Evolutionary conservation across 2,797 vertebrate genomes (phyloP), one percentile per base, ranked within the genome.

Genomic region (Anabas testudineus): DNA sequence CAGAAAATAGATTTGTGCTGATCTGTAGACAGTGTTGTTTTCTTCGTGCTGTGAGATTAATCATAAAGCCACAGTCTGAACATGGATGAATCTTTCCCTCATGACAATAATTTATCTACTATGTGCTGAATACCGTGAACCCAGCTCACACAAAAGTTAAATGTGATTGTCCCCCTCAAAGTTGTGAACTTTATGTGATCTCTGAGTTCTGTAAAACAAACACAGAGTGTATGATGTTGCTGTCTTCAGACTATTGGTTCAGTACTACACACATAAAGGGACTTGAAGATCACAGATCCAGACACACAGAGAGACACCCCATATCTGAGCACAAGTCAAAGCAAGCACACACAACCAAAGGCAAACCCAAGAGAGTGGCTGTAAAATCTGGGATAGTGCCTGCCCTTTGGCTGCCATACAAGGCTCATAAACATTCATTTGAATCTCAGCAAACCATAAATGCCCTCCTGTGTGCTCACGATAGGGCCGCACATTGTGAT

Each of bases 371-470:
- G 62, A 82, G 81, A 91, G 71, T 53, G 74, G 78, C 78, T 71
- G 80, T 87, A 87, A 91, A 90, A 84, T 64, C 47, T 65, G 67
- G 72, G 86, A 83, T 73, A 74, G 75, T 59, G 85, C 70, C 78
- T 86, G 84, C 67, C 81, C 87, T 88, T 86, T 90, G 87, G 80
- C 86, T 83, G 81, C 70, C 74, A 88, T 87, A 91, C 85, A 80
- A 90, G 86, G 62, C 71, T 76, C 87, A 85, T 89, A 86, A 91
- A 90, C 67, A 84, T 82, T 89, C 62, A 85, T 87, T 87, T 90
- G 77, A 87, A 91, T 92, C 86, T 59, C 61, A 66, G 86, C 47
- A 53, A 89, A 80, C 84, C 86, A 80, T 84, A 89, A 91, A 84
- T 86, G 82, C 87, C 88, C 87, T 91, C 82, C 78, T 84, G 77